phyloP scores from a whole-genome alignment of 2,797 vertebrate genomes.

The Aldrovandia affinis region DNA sequence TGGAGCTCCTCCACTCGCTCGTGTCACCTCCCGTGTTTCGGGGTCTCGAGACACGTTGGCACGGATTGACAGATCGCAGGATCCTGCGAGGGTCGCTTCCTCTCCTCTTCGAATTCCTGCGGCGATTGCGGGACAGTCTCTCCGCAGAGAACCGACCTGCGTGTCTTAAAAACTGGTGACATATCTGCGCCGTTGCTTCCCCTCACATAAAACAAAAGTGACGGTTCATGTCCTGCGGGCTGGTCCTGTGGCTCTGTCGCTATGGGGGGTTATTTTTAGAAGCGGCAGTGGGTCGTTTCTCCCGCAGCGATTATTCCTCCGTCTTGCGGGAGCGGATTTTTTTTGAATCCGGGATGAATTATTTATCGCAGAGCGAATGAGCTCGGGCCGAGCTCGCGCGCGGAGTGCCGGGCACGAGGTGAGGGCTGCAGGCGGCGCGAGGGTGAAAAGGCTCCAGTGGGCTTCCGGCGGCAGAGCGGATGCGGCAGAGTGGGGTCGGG shows the following conservation, averaged over 20 bases:
- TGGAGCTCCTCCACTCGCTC: too few relatives aligned
- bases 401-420: not conserved
- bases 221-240: constrained; percentile 28
- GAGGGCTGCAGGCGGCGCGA: not conserved
- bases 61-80: too few relatives aligned
- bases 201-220: constrained; percentile 52
- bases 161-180: too few relatives aligned
- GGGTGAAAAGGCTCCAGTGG: not conserved
- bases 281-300: constrained; percentile 47
- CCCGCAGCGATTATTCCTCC: constrained; percentile 60
- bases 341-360: constrained; percentile 54
- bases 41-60: too few relatives aligned
- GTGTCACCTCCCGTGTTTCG: too few relatives aligned
- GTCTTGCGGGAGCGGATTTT: constrained; percentile 52
- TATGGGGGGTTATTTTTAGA: constrained; percentile 72
- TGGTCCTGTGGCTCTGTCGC: constrained; percentile 66
- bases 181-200: too few relatives aligned
- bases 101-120: too few relatives aligned
- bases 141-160: too few relatives aligned
- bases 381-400: not conserved
- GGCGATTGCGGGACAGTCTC: too few relatives aligned
- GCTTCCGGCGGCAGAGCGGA: not conserved
- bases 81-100: too few relatives aligned
- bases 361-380: constrained; percentile 51
- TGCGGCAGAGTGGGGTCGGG: not conserved